Conservation (phyloP, 2,888 invertebrate species). For the Choristoneura rosaceana region DNA sequence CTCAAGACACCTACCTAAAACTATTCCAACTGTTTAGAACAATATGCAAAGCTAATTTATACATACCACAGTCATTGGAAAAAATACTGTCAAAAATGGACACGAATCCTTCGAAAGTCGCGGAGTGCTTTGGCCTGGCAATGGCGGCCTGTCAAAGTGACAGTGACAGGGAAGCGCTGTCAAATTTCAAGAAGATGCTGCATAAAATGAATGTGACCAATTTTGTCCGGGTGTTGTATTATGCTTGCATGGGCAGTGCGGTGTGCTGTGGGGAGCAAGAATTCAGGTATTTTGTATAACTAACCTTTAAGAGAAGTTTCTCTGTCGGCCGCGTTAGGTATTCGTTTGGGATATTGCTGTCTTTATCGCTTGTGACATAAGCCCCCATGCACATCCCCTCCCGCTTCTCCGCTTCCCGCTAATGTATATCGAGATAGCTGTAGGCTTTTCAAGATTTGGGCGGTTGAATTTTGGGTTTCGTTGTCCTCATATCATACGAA, state of each 20-base stretch:
- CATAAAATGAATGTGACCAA: constrained; percentile 45
- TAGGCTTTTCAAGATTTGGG: no score
- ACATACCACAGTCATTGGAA: constrained; percentile 53
- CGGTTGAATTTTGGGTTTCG: no score
- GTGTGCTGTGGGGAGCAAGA: constrained; percentile 56
- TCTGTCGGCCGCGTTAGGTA: no score
- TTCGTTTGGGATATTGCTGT: no score
- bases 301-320: no score
- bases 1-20: constrained; percentile 43
- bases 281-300: constrained; percentile 52
- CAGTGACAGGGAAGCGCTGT: constrained; percentile 39
- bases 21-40: constrained; percentile 49
- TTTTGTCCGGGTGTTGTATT: constrained; percentile 61
- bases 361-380: no score
- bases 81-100: constrained; percentile 45
- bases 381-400: no score
- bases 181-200: constrained; percentile 51
- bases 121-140: constrained; percentile 56
- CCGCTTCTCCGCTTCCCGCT: no score
- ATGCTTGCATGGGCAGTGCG: constrained; percentile 52
- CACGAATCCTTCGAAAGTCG: constrained; percentile 45
- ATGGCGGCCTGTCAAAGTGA: constrained; percentile 46
- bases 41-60: constrained; percentile 51
- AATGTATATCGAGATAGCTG: no score
- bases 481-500: no score